Base-by-base conservation (phyloP, 2,113 vertebrate genomes). In the Aepyceros melampus region DNA sequence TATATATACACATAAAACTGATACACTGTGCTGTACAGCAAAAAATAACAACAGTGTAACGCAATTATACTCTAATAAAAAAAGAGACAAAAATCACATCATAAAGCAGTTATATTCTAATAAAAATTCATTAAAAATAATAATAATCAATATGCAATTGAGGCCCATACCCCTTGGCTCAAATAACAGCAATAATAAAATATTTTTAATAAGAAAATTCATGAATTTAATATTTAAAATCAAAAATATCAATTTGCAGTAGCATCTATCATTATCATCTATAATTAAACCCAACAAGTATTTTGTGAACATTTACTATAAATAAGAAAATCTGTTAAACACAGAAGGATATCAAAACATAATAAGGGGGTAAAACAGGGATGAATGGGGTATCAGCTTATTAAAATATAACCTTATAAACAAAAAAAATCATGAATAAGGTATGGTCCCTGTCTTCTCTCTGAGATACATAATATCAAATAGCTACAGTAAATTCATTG, bases 201-300 rank as follows among this genome's bases (percentile, higher is more conserved):
- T 76, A 76, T 93, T 74, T 91, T 64, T 62, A 71, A 49, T 5
- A 64, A 82, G 17, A 92, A 10, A 95, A 82, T 87, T 89, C 21
- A 95, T 43, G 83, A 85, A 82, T 43, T 94, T 89, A 86, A 31
- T 90, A 94, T 43, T 76, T 60, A 92, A 92, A 92, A 90, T 29
- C 6, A 64, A 89, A 90, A 87, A n/a, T 47, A 79, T n/a, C 40
- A 78, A 94, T 45, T 87, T 82, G 6, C 6, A 95, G 19, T 27
- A 97, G 12, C 49, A 96, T 67, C 4, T 8, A 83, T 83, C 76
- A 85, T 47, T 21, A 87, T 58, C 23, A 58, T 58, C 56, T 58
- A 58, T 27, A 87, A 94, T 79, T 71, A 43, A 96, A 84, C 53
- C 51, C 17, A 71, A 76, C 6, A 89, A 67, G 49, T 60, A 96